A percentile compares a stretch with the other conserved stretches of the same genome.
Evolutionary conservation across 2,113 vertebrate species (phyloP).

Genomic region (Eptesicus fuscus): DNA sequence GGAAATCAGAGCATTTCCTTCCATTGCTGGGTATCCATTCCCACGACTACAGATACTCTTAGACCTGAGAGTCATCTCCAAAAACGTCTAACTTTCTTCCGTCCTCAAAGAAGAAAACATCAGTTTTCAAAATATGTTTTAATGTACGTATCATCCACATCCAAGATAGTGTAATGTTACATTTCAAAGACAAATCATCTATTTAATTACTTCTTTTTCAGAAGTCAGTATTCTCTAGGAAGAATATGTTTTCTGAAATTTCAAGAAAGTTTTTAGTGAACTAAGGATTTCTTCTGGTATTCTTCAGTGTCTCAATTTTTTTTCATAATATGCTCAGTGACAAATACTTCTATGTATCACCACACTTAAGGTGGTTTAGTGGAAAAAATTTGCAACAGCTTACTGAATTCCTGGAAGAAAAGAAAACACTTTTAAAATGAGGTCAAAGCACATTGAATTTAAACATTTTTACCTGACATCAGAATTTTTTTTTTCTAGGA

Average conservation of each 20-base stretch:
- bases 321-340: not conserved
- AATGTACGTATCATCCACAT: conserved; percentile 17
- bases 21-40: not conserved
- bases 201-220: not conserved
- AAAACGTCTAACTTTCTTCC: not conserved
- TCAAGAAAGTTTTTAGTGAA: not conserved
- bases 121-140: conserved; percentile 58
- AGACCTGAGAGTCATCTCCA: not conserved
- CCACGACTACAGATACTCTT: not conserved
- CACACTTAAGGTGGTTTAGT: not conserved
- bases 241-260: conserved; percentile 42
- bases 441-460: not conserved
- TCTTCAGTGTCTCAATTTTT: conserved; percentile 17
- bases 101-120: not conserved
- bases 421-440: conserved; percentile 36
- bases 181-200: conserved; percentile 36
- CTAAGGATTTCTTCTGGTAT: conserved; percentile 20
- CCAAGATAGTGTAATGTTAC: not conserved
- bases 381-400: conserved; percentile 33
- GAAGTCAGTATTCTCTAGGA: conserved; percentile 3
- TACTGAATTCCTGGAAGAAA: conserved; percentile 62
- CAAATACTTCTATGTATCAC: not conserved
- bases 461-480: not conserved
- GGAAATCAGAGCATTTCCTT: not conserved
- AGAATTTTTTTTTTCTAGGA: not conserved